Evolutionary conservation across 2,113 vertebrate species (phyloP), one percentile per base, ranked within the genome.

Genomic region (Trichechus manatus): DNA sequence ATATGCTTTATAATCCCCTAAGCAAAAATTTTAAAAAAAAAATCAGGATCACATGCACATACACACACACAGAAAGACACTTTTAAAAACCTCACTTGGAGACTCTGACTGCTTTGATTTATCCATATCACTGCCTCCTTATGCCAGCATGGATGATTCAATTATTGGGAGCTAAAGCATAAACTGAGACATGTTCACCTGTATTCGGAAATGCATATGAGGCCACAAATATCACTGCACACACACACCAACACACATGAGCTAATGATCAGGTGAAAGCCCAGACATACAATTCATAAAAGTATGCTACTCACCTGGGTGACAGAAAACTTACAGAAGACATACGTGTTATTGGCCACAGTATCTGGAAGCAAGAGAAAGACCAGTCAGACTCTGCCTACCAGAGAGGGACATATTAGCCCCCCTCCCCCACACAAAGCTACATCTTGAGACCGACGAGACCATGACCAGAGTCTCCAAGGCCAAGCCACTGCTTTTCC

Each of bases 301-400:
- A 64, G 23, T 25, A 1, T 7, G 20, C 14, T 95, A 97, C 97
- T 97, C 9, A 97, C 97, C 79, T 74, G 84, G 3, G 68, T 96
- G 74, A 42, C 42, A 0, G 85, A 96, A 93, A 98, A 98, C 39
- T 97, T 97, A 91, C 75, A 96, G 6, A 97, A 94, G 81, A 98
- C 29, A 53, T 97, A 96, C 14, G 15, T 3, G 7, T 95, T 27
- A 39, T 83, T 93, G 29, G 56, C 68, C 88, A 97, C 86, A 63
- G 97, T 97, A 80, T 94, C 97, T 98, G 95, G 42, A 97, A 97
- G 15, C 1, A 9, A 72, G n/a, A 97, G 27, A 80, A 20, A 75
- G 10, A 31, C 6, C 15, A 72, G 25, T 97, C n/a, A 97, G 63
- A 59, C 6, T 64, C 72, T 79, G 13, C 2, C 53, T 1, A 44